These are phyloP conservation scores for Gymnocephalus cernua DNA, from an alignment of 2,113 vertebrate species.

Conservation along the genomic window DNA sequence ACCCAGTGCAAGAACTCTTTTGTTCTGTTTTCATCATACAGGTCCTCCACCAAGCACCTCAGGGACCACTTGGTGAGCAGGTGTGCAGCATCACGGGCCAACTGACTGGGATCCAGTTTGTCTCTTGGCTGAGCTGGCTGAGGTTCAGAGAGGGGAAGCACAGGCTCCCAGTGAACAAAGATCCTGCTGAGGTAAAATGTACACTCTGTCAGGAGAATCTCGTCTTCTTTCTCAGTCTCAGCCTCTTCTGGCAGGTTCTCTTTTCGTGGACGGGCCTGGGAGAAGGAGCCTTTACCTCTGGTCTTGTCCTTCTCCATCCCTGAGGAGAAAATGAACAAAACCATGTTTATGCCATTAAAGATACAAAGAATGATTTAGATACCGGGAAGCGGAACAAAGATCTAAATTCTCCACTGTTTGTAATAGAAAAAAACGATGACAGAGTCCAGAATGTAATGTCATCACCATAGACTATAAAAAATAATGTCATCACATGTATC, in stretches of 20 bases:
- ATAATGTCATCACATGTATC: slow-evolving; percentile 2
- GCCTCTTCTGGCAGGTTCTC: slow-evolving; percentile 62
- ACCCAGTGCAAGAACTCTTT: slow-evolving; percentile 84
- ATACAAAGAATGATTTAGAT: slow-evolving; percentile 21
- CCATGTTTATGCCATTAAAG: slow-evolving; percentile 1
- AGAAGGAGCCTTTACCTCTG: slow-evolving; percentile 58
- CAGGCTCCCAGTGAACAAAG: slow-evolving; percentile 87
- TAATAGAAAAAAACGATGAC: slow-evolving; percentile 9
- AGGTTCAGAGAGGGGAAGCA: neutral
- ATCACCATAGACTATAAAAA: neutral
- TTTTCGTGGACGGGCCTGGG: slow-evolving; percentile 23
- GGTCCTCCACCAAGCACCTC: slow-evolving; percentile 72
- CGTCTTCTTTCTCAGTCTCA: slow-evolving; percentile 35
- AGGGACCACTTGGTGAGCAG: slow-evolving; percentile 86
- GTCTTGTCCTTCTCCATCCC: slow-evolving; percentile 84
- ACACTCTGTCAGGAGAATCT: slow-evolving; percentile 79
- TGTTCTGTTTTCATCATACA: slow-evolving; percentile 50
- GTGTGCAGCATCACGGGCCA: slow-evolving; percentile 39
- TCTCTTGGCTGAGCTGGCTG: slow-evolving; percentile 40
- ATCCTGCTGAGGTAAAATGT: slow-evolving; percentile 82
- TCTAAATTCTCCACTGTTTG: neutral
- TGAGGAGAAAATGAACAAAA: slow-evolving; percentile 67
- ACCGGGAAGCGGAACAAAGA: slow-evolving; percentile 16
- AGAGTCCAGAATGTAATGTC: neutral
- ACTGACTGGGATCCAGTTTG: neutral